phyloP scores from a whole-genome alignment of 1,140 invertebrate species.

The Parasteatoda tepidariorum region DNA sequence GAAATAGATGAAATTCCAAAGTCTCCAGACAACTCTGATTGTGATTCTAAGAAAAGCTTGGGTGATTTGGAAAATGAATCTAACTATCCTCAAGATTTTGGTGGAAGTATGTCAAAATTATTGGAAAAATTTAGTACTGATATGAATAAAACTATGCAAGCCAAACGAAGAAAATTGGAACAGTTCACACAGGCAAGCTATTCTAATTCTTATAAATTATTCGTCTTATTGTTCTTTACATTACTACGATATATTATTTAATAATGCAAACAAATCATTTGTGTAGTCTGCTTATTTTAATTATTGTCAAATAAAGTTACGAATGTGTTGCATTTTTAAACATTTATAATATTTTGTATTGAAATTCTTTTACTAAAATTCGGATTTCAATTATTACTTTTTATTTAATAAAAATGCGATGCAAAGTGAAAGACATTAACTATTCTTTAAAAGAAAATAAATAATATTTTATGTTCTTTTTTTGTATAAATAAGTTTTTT shows the following conservation, averaged over 20 bases:
- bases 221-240: not conserved
- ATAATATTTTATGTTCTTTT: no score
- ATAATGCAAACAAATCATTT: not conserved
- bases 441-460: no score
- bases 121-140: constrained; percentile 37
- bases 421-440: no score
- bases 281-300: no score
- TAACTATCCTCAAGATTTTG: constrained; percentile 17
- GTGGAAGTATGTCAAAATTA: constrained; percentile 37
- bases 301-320: no score
- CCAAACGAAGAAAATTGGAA: constrained; percentile 35
- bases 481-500: no score
- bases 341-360: no score
- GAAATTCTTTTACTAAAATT: no score
- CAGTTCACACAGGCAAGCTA: constrained; percentile 40
- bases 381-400: no score
- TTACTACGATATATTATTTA: not conserved
- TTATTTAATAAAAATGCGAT: no score
- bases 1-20: constrained; percentile 34
- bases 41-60: constrained; percentile 19
- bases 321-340: no score
- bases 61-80: constrained; percentile 10
- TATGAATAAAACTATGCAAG: constrained; percentile 43
- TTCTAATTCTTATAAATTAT: not conserved
- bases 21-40: constrained; percentile 19